Conservation (phyloP, 2,888 invertebrate genomes). For the Cyclophora albipunctata region DNA sequence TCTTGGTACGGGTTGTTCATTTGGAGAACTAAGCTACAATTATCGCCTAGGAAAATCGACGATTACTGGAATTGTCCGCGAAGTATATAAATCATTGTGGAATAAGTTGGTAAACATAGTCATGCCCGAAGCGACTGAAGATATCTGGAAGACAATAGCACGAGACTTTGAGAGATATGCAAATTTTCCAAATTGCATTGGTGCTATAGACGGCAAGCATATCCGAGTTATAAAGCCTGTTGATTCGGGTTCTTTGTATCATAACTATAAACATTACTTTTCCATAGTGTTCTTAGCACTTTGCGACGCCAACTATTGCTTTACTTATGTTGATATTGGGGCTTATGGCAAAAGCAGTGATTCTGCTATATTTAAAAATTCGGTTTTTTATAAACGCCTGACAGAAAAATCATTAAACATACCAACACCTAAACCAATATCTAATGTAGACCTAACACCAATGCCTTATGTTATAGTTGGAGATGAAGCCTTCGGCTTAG, state of each 20-base stretch:
- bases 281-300: conserved; percentile 28
- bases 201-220: conserved; percentile 26
- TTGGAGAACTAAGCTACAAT: conserved; percentile 20
- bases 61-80: conserved; percentile 20
- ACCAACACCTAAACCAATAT: conserved; percentile 18
- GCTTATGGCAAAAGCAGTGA: conserved; percentile 24
- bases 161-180: conserved; percentile 21
- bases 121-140: conserved; percentile 18
- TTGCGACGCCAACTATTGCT: conserved; percentile 22
- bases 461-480: conserved; percentile 23
- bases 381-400: conserved; percentile 16
- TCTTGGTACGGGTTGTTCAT: conserved; percentile 24
- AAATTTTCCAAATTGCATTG: conserved; percentile 27
- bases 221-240: conserved; percentile 17
- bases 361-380: conserved; percentile 20
- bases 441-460: conserved; percentile 13
- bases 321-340: conserved; percentile 25
- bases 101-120: conserved; percentile 15
- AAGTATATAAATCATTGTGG: conserved; percentile 26
- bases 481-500: conserved; percentile 28
- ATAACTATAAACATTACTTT: conserved; percentile 24
- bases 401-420: conserved; percentile 18
- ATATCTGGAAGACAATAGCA: conserved; percentile 22
- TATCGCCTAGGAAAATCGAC: conserved; percentile 27
- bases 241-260: conserved; percentile 22